Base-by-base conservation (phyloP, 1,140 invertebrate species). In the Magallana gigas region DNA sequence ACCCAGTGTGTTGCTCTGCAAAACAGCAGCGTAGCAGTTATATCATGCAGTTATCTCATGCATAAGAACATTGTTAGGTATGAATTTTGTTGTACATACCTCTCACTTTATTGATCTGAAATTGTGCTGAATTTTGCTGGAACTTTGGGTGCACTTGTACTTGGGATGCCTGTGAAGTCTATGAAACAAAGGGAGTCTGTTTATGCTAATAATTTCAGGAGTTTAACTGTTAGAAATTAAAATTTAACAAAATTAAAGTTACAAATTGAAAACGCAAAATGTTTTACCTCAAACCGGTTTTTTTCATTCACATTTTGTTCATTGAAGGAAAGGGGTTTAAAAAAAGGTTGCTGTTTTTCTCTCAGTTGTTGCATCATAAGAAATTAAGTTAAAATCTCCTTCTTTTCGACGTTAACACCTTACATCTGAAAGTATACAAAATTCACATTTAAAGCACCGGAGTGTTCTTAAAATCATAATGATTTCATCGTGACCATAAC, bases 311-410 rank as follows among this genome's bases (percentile, higher is more conserved):
- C 8, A 76, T 76, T 76, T 23, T 76, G 68, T 76, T 76, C 68
- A 76, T 29, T 29, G 23, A 76, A 76, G 5, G 68, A 57, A 16
- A 83, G 18, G 12, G 81, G 81, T 83, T 83, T 83, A 58, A 83
- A 83, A 58, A 83, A 83, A 6, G 81, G 81, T 83, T 83, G 81
- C 18, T 83, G 81, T 56, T 56, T 57, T 23, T 83, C 81, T 57
- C 81, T 83, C 57, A 58, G n/a, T 56, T 83, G 81, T 57, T 83
- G 81, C 81, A 83, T 83, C 29, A 1, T 82, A 57, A 11, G 11
- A 48, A 48, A 48, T 48, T 48, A 48, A 48, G 36, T 48, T 48
- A 5, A 48, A 48, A 48, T 48, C 36, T 5, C 36, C 36, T 5
- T 48, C 5, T 48, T 48, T 48, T 48, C 36, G 36, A 48, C 36